A percentile compares a stretch with the other conserved stretches of the same genome.
Conservation (phyloP, 2,113 vertebrate species). For the Paratilapia polleni region DNA sequence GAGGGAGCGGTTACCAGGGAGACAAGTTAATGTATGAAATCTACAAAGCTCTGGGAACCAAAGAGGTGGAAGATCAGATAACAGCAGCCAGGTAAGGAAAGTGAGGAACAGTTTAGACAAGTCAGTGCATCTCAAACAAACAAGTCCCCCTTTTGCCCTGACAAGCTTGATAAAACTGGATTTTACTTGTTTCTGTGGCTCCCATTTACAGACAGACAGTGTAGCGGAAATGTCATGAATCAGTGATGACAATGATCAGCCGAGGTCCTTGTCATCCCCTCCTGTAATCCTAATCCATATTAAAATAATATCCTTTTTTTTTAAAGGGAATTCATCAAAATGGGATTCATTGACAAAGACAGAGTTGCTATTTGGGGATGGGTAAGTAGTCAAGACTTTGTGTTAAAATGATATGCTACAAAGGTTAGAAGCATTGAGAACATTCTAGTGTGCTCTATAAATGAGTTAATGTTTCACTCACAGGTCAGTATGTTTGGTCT, state of each 20-base stretch:
- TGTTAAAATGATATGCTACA: not conserved
- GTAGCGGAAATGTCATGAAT: not conserved
- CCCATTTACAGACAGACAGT: not conserved
- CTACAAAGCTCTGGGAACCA: slow-evolving; percentile 90
- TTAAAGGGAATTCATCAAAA: slow-evolving; percentile 86
- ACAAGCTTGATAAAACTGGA: slow-evolving; percentile 25
- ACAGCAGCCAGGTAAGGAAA: slow-evolving; percentile 84
- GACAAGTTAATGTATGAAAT: slow-evolving; percentile 93
- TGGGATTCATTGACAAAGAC: slow-evolving; percentile 88
- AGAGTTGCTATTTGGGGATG: slow-evolving; percentile 97
- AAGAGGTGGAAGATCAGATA: slow-evolving; percentile 98
- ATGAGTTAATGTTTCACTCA: slow-evolving; percentile 43
- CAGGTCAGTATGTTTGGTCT: slow-evolving; percentile 1
- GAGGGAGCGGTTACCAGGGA: slow-evolving; percentile 97
- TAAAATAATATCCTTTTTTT: slow-evolving; percentile 13
- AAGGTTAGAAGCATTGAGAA: not conserved
- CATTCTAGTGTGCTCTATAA: not conserved
- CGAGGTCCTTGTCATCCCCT: not conserved
- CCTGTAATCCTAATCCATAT: not conserved
- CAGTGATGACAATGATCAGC: not conserved
- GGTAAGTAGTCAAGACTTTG: slow-evolving; percentile 82
- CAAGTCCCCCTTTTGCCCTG: not conserved
- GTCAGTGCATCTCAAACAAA: slow-evolving; percentile 43
- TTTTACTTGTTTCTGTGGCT: slow-evolving; percentile 10
- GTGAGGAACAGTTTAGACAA: slow-evolving; percentile 9